Evolutionary conservation across 1,140 invertebrate genomes (phyloP).

Genomic region (Plutomurus gul): DNA sequence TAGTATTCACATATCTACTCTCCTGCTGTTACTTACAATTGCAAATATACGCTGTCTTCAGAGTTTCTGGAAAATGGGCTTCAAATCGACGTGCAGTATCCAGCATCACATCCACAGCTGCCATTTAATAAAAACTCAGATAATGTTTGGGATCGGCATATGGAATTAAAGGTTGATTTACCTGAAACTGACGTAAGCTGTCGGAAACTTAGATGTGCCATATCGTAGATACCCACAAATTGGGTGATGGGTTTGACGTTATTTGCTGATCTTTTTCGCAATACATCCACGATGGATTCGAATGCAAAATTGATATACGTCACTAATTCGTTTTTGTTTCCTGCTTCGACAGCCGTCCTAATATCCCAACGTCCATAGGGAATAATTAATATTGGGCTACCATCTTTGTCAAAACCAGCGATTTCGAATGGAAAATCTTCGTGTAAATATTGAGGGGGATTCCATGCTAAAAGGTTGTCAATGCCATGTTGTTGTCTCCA

Average conservation of each 20-base stretch:
- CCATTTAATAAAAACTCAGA: neutral
- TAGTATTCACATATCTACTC: too few relatives aligned
- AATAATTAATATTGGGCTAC: conserved; percentile 3
- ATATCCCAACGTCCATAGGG: conserved; percentile 35
- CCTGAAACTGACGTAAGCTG: conserved; percentile 38
- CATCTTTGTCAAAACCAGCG: neutral
- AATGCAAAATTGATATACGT: neutral
- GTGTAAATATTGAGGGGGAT: neutral
- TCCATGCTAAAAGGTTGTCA: conserved; percentile 27
- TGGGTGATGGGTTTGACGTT: conserved; percentile 29
- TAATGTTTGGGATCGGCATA: neutral
- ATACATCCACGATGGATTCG: neutral
- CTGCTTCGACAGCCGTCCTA: conserved; percentile 10
- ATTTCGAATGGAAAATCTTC: conserved; percentile 30
- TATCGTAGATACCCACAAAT: conserved; percentile 34
- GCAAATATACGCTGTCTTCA: conserved; percentile 21
- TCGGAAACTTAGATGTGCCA: conserved; percentile 25
- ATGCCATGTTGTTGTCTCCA: conserved; percentile 21
- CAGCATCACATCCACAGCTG: conserved; percentile 3
- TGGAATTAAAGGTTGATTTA: neutral
- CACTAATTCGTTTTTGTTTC: conserved; percentile 9
- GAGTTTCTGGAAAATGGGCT: conserved; percentile 39
- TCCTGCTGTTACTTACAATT: conserved; percentile 38
- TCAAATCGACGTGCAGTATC: conserved; percentile 17
- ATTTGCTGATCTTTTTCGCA: neutral